Conservation (phyloP, 2,888 invertebrate genomes). For the Smittia aterrima region DNA sequence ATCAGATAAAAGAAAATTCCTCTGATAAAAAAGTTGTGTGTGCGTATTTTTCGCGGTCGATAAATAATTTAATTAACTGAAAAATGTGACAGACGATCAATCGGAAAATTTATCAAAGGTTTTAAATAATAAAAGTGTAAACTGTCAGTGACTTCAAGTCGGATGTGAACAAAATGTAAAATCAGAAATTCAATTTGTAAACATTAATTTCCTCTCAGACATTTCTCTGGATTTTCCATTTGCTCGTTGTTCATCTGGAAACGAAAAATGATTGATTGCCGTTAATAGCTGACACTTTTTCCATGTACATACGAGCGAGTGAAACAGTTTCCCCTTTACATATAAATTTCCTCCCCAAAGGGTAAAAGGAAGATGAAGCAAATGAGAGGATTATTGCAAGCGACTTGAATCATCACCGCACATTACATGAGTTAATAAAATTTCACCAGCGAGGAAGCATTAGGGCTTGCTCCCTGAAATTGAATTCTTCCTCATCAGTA, state of each 20-base stretch:
- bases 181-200: constrained; percentile 7
- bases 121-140: no score
- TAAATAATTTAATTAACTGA: neutral
- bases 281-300: neutral
- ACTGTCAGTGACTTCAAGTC: no score
- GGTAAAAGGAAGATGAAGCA: neutral
- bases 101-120: neutral
- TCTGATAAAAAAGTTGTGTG: neutral
- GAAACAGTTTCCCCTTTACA: neutral
- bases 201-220: constrained; percentile 6
- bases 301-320: neutral
- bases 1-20: neutral
- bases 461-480: neutral
- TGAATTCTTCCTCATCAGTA: neutral
- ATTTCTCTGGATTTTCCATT: neutral
- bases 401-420: neutral
- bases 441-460: neutral
- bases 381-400: neutral
- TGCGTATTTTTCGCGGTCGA: neutral
- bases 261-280: constrained; percentile 14
- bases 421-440: constrained; percentile 4
- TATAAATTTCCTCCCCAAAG: neutral
- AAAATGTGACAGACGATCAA: neutral
- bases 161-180: neutral
- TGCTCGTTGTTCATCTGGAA: neutral